Base-by-base conservation (phyloP, 2,113 vertebrate genomes). In the Lonchura striata region DNA sequence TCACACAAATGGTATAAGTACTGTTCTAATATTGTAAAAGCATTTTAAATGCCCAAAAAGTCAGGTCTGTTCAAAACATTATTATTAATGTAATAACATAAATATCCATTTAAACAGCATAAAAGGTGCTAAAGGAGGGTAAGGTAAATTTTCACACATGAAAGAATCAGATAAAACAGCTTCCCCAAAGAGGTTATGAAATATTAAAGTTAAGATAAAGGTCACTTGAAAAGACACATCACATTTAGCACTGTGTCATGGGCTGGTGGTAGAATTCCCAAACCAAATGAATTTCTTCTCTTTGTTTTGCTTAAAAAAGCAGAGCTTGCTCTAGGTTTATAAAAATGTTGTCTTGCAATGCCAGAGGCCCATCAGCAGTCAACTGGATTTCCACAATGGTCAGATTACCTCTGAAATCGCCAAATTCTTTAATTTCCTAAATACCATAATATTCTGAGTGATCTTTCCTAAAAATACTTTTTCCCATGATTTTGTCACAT, bases 181-280 rank as follows among this genome's bases (percentile, higher is more conserved):
- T 71, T 79, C 27, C 49, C 59, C 61, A 39, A 78, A 78, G 47
- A 89, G 42, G 9, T 47, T 92, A 78, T 75, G 37, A 71, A 74
- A 94, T 69, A 96, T 71, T 80, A 59, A 93, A 90, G 75, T 59
- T 71, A 88, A 86, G 18, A 69, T 89, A 91, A 92, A 96, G 87
- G 84, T 94, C 90, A 91, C 42, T 70, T 64, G 44, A 71, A 91
- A 94, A 94, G 81, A 84, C 53, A 79, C 15, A 42, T 10, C 0
- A 5, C 19, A 84, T 89, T 89, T 54, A 82, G 39, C 60, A 57
- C 2, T 1, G 13, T 79, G 56, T 60, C 42, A 19, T 5, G 27
- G 53, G 39, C 23, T 79, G 33, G 30, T 35, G 6, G 37, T 50
- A 78, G 30, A 88, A 93, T 56, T 35, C 21, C 52, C 30, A 83